A percentile compares a stretch with the other conserved stretches of the same genome.
phyloP scores from a whole-genome alignment of 2,888 invertebrate genomes.

The Pseudococcus jackbeardsleyi region DNA sequence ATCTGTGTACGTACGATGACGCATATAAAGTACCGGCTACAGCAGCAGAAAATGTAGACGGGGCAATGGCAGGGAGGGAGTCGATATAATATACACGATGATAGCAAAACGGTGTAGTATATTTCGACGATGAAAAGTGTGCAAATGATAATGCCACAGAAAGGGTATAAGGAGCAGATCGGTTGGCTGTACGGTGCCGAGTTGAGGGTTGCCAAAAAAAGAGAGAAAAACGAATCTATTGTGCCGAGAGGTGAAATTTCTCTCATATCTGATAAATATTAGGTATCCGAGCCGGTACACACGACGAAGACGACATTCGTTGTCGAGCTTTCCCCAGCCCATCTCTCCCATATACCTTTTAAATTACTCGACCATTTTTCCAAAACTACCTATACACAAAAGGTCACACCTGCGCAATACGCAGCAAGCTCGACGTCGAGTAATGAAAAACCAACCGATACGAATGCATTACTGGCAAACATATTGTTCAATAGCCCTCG shows the following conservation, averaged over 20 bases:
- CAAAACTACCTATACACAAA: no score
- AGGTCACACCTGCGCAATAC: neutral
- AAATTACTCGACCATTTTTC: no score
- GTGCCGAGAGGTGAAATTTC: neutral
- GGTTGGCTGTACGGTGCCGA: neutral
- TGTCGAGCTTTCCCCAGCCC: neutral
- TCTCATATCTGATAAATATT: slow-evolving; percentile 12
- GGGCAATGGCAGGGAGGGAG: neutral
- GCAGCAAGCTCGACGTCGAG: neutral
- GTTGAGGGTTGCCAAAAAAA: slow-evolving; percentile 30
- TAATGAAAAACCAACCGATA: neutral
- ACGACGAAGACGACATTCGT: neutral
- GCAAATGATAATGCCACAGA: slow-evolving; percentile 17
- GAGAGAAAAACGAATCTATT: slow-evolving; percentile 39
- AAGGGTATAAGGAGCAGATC: neutral
- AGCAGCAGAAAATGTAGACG: neutral
- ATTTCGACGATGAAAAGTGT: slow-evolving; percentile 7
- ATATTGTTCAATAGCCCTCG: slow-evolving; percentile 24
- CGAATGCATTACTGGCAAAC: neutral
- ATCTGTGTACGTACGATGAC: neutral
- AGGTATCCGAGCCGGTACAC: neutral
- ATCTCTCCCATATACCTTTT: neutral
- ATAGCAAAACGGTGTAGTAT: neutral
- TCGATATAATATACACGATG: neutral
- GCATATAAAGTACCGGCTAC: neutral